Base-by-base conservation (phyloP, 2,797 vertebrate species). In the Lepilemur ruficaudatus region DNA sequence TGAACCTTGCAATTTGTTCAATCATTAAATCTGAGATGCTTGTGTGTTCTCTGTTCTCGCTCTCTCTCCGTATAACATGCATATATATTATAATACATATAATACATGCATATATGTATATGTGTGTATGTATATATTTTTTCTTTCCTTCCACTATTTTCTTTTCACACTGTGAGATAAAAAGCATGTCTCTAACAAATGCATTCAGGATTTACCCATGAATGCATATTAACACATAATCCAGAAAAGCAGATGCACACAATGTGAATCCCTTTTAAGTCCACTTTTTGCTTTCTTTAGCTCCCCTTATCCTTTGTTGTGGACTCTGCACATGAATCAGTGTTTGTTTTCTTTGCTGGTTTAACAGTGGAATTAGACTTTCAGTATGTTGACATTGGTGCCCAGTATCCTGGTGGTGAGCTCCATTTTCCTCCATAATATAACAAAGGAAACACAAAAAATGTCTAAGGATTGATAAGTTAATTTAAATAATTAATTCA, bases 401-500 rank as follows among this genome's bases (percentile, higher is more conserved):
- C 22, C n/a, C 14, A 25, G 22, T 13, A 22, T 75, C 85, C 41
- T 76, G 69, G 13, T 46, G 61, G 7, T 63, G 17, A 95, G 32
- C 20, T 91, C 70, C 63, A 0, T 76, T 97, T 81, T 72, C 17
- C 20, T 93, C 41, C n/a, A 11, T 76, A 59, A 52, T 63, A 87
- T 32, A 93, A 72, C 38, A 14, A 83, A 79, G 76, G 11, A 90
- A 69, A 61, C n/a, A 59, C n/a, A 28, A 50, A 35, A 38, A 82
- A 41, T 0, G 5, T 35, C 83, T 83, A 76, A 48, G 14, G 4
- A 32, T 43, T 86, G 63, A 32, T 70, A 20, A 38, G 25, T 72
- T 83, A 72, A 35, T 59, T 95, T 91, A 91, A 94, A 43, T 59
- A 89, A 81, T 63, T 84, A 65, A 61, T 90, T 95, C 59, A 48